Evolutionary conservation across 1,140 invertebrate genomes (phyloP).

Genomic region (Trinorchestia longiramus): DNA sequence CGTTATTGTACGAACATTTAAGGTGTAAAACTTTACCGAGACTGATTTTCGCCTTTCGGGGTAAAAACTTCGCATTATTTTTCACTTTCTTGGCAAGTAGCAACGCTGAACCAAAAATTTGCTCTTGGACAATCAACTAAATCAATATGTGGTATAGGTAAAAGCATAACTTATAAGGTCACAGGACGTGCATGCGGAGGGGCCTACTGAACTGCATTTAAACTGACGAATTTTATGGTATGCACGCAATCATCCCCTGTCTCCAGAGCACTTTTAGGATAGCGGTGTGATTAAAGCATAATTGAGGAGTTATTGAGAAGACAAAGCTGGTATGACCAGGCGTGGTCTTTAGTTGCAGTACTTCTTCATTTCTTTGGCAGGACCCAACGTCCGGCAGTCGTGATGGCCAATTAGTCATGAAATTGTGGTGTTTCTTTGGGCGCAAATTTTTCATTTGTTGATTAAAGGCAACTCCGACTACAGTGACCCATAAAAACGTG

Average conservation of each 20-base stretch:
- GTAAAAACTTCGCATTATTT: too few relatives aligned
- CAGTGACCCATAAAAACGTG: not conserved
- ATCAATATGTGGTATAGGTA: not conserved
- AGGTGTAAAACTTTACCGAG: too few relatives aligned
- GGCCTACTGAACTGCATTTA: not conserved
- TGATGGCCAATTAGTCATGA: not conserved
- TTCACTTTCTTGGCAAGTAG: too few relatives aligned
- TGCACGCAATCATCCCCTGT: not conserved
- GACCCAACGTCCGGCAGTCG: not conserved
- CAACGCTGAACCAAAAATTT: too few relatives aligned
- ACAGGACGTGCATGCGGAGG: too few relatives aligned
- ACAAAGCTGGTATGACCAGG: constrained; percentile 28
- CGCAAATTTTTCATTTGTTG: not conserved
- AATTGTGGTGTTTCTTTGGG: not conserved
- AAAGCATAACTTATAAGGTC: not conserved
- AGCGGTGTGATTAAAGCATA: constrained; percentile 21
- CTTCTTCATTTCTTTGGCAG: not conserved
- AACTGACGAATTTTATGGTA: not conserved
- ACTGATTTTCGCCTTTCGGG: too few relatives aligned
- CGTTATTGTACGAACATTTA: too few relatives aligned
- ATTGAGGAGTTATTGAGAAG: constrained; percentile 11
- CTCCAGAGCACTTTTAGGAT: not conserved
- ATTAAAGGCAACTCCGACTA: not conserved
- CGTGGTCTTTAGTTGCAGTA: not conserved
- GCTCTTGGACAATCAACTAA: not conserved